A percentile compares a stretch with the other conserved stretches of the same genome.
Conservation (phyloP, 2,797 vertebrate genomes). For the Odontamblyopus lacepedii region DNA sequence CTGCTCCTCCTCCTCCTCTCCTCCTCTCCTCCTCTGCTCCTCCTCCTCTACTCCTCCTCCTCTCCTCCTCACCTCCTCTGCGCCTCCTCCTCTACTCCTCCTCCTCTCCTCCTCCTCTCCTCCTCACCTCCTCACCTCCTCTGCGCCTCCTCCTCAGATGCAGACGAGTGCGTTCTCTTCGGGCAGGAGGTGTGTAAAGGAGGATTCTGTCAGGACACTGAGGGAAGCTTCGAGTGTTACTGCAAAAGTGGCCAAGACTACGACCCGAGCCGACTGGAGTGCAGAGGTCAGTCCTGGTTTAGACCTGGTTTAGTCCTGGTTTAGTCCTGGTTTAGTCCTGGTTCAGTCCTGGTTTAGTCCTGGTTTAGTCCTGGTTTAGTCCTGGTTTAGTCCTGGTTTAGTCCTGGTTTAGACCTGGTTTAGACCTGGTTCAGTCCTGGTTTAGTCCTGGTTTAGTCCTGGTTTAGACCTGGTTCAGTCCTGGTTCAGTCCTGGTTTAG, state of each 20-base stretch:
- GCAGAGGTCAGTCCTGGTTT: conserved; percentile 83
- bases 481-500: too few relatives aligned
- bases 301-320: neutral
- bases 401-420: too few relatives aligned
- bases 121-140: neutral
- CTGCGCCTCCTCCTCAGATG: conserved; percentile 75
- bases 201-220: conserved; percentile 89
- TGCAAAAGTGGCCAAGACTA: conserved; percentile 94
- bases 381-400: neutral
- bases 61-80: neutral
- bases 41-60: neutral
- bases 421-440: too few relatives aligned
- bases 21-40: neutral
- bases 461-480: too few relatives aligned
- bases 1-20: neutral
- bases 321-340: neutral
- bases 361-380: neutral
- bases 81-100: neutral
- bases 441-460: too few relatives aligned
- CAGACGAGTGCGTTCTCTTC: conserved; percentile 92
- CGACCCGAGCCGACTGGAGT: conserved; percentile 88
- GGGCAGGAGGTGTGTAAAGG: conserved; percentile 94
- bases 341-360: neutral
- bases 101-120: neutral
- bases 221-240: conserved; percentile 92